phyloP scores from a whole-genome alignment of 2,888 invertebrate genomes.

The Cheiracanthium punctorium region DNA sequence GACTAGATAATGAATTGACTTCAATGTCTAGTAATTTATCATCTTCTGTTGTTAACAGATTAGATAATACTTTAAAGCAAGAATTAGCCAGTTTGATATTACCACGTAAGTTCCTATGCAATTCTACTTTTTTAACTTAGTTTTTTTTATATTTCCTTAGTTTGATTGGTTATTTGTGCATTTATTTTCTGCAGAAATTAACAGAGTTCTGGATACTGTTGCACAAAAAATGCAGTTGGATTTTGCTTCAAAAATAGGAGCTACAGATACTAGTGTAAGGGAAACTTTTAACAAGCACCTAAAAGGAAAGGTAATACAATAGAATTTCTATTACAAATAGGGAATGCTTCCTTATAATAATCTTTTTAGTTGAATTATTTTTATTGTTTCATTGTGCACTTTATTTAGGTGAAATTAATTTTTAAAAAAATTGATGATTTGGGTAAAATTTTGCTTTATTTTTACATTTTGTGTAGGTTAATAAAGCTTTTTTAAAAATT shows the following conservation, averaged over 20 bases:
- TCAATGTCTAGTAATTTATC: conserved; percentile 80
- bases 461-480: too few relatives aligned
- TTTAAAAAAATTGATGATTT: background rate
- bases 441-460: too few relatives aligned
- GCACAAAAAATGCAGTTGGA: conserved; percentile 85
- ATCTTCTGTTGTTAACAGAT: conserved; percentile 78
- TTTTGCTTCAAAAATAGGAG: conserved; percentile 83
- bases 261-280: conserved; percentile 84
- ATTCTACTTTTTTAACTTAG: too few relatives aligned
- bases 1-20: conserved; percentile 77
- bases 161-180: too few relatives aligned
- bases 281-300: conserved; percentile 88
- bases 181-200: conserved; percentile 78
- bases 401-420: too few relatives aligned
- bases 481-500: too few relatives aligned
- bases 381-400: too few relatives aligned
- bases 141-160: background rate
- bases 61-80: conserved; percentile 79
- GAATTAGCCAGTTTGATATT: conserved; percentile 79
- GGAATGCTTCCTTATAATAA: too few relatives aligned
- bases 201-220: conserved; percentile 84
- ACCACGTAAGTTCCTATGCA: conserved; percentile 76
- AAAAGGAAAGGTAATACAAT: conserved; percentile 85
- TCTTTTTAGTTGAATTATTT: too few relatives aligned
- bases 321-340: too few relatives aligned